Conservation (phyloP, 2,797 vertebrate genomes). For the Cossypha dichroa region DNA sequence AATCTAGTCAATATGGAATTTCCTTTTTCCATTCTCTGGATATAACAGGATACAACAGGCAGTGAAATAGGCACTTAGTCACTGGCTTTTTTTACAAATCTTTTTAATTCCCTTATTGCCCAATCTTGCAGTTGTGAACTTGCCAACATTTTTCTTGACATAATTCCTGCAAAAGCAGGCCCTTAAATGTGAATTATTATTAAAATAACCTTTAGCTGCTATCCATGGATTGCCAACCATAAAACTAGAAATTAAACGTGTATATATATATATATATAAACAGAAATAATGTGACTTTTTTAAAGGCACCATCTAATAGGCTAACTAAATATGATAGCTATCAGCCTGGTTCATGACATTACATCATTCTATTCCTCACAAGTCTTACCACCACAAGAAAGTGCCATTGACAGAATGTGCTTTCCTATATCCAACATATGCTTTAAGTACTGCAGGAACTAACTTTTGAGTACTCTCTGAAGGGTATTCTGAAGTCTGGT, state of each 20-base stretch:
- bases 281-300: background rate
- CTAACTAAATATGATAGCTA: background rate
- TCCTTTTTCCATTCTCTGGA: slow-evolving; percentile 66
- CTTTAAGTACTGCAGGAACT: background rate
- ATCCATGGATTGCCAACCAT: background rate
- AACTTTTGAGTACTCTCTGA: background rate
- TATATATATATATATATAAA: background rate
- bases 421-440: background rate
- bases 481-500: background rate
- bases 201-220: background rate
- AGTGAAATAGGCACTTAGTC: slow-evolving; percentile 55
- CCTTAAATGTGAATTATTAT: background rate
- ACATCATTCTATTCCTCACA: background rate
- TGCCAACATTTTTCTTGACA: slow-evolving; percentile 12
- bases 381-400: background rate
- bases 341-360: background rate
- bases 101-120: slow-evolving; percentile 51
- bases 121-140: slow-evolving; percentile 25
- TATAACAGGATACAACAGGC: slow-evolving; percentile 63
- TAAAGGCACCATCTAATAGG: background rate
- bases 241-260: background rate
- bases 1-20: slow-evolving; percentile 63
- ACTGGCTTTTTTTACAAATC: slow-evolving; percentile 19
- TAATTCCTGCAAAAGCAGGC: slow-evolving; percentile 21
- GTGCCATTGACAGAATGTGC: background rate